Conservation (phyloP, 2,113 vertebrate genomes). For the Trichechus manatus region DNA sequence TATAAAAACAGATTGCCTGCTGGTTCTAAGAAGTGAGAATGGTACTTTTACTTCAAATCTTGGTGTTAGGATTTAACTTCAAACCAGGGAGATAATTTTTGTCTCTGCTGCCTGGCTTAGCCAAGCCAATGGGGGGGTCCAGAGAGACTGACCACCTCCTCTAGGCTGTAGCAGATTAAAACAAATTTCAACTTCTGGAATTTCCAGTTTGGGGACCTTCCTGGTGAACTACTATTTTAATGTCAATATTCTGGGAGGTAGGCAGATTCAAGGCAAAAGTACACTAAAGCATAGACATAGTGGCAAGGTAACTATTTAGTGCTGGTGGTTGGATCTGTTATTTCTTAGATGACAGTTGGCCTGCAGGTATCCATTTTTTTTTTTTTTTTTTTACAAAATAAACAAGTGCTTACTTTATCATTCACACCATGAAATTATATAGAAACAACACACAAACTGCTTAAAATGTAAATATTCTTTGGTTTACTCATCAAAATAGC, state of each 20-base stretch:
- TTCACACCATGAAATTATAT: constrained; percentile 4
- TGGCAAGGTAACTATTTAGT: neutral
- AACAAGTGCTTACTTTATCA: constrained; percentile 33
- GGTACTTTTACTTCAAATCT: neutral
- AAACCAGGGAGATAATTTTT: neutral
- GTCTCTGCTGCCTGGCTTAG: neutral
- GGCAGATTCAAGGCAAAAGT: constrained; percentile 25
- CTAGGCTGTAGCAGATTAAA: neutral
- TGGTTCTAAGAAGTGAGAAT: neutral
- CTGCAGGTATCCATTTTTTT: neutral
- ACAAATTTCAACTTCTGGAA: neutral
- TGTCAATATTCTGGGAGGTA: constrained; percentile 23
- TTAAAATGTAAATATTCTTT: constrained; percentile 84
- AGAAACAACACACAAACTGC: constrained; percentile 62
- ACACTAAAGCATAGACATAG: neutral
- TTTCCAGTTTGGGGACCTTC: neutral
- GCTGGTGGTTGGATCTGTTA: neutral
- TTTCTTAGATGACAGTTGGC: neutral
- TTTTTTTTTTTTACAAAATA: constrained; percentile 33
- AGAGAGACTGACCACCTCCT: constrained; percentile 5
- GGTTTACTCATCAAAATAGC: constrained; percentile 86
- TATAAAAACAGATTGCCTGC: neutral
- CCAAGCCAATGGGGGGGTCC: neutral
- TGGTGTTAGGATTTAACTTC: neutral
- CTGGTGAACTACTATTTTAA: constrained; percentile 17